Evolutionary conservation across 2,888 invertebrate species (phyloP).

Genomic region (Phengaris alcon): DNA sequence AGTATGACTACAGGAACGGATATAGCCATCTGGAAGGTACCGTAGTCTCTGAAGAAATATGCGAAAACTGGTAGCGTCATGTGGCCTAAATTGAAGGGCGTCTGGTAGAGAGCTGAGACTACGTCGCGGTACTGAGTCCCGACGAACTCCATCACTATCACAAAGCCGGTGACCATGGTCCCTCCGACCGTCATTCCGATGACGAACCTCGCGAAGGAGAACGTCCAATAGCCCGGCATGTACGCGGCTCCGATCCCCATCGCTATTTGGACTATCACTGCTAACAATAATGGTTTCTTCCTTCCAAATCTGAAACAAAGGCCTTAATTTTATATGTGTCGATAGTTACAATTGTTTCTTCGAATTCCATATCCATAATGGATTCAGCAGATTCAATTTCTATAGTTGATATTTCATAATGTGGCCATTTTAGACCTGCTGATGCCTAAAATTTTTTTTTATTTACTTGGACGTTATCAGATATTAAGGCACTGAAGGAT

Average conservation of each 20-base stretch:
- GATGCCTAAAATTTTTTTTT: neutral
- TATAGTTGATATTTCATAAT: too few species aligned
- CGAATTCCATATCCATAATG: neutral
- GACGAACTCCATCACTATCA: constrained; percentile 83
- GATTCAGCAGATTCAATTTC: too few species aligned
- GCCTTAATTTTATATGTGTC: neutral
- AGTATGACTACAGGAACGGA: constrained; percentile 80
- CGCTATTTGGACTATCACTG: constrained; percentile 84
- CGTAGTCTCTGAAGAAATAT: constrained; percentile 82
- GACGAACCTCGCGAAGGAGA: constrained; percentile 83
- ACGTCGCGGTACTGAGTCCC: constrained; percentile 78
- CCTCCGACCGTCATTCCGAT: constrained; percentile 88
- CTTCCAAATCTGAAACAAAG: constrained; percentile 83
- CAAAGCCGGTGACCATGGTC: constrained; percentile 84
- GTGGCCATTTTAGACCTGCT: too few species aligned
- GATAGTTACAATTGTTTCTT: neutral
- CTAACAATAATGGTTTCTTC: constrained; percentile 83
- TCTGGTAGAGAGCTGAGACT: constrained; percentile 82
- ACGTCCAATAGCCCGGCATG: constrained; percentile 80
- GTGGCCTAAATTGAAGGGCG: constrained; percentile 85
- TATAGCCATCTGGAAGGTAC: constrained; percentile 82
- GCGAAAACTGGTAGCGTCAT: constrained; percentile 81
- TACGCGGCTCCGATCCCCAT: constrained; percentile 84
- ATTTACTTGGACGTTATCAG: neutral
- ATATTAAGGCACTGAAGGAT: neutral